Evolutionary conservation across 2,888 invertebrate species (phyloP).

Genomic region (Dysmachus trigonus): DNA sequence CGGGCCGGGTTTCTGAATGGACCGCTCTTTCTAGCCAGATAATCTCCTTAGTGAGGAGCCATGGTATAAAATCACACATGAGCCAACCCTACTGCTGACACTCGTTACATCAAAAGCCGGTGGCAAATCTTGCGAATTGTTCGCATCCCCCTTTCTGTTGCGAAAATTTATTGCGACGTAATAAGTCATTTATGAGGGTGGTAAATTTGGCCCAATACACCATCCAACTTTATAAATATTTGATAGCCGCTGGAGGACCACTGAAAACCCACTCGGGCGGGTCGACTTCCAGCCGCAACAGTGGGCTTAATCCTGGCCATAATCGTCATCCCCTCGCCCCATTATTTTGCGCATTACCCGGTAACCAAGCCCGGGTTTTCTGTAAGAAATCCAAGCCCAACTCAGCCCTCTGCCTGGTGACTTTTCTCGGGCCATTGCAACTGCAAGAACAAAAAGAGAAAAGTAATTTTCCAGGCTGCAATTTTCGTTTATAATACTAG

Average conservation of each 20-base stretch:
- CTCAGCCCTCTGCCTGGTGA: not conserved
- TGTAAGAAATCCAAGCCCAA: not conserved
- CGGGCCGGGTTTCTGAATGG: not conserved
- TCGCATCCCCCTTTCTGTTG: constrained; percentile 1
- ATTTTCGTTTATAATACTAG: constrained; percentile 25
- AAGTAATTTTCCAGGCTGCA: constrained; percentile 44
- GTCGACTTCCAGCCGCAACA: not conserved
- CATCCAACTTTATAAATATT: constrained; percentile 38
- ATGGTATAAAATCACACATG: not conserved
- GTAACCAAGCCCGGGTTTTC: not conserved
- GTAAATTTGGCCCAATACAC: constrained; percentile 27
- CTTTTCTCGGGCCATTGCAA: constrained; percentile 19
- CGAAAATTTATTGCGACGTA: constrained; percentile 45
- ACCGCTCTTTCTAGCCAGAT: not conserved
- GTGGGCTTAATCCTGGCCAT: constrained; percentile 20
- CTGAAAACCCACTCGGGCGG: not conserved
- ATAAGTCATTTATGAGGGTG: constrained; percentile 41
- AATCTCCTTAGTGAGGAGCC: constrained; percentile 7
- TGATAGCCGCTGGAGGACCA: constrained; percentile 1
- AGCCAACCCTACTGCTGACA: not conserved
- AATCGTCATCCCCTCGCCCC: constrained; percentile 9
- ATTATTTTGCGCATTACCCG: not conserved
- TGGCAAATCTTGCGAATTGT: constrained; percentile 6
- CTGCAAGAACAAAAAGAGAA: constrained; percentile 8
- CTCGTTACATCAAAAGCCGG: not conserved